These are phyloP conservation scores for Paratilapia polleni DNA, from an alignment of 2,113 vertebrate genomes.

Conservation along the genomic window DNA sequence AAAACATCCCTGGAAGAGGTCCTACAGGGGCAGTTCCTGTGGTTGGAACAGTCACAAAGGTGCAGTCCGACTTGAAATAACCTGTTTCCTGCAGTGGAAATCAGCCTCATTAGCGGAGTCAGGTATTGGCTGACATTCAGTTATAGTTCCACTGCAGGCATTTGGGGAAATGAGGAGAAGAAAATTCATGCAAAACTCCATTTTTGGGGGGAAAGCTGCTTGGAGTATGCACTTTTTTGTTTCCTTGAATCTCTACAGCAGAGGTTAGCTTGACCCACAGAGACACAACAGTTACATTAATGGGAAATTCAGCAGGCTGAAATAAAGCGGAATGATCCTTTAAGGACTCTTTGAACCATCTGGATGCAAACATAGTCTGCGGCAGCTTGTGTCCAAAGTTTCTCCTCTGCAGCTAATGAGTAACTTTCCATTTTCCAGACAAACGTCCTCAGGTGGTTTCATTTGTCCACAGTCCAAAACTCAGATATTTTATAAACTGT, in stretches of 20 bases:
- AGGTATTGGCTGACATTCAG: neutral
- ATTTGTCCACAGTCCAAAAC: neutral
- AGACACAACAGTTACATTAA: neutral
- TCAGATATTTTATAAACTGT: neutral
- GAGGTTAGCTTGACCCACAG: neutral
- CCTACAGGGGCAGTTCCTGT: slow-evolving; percentile 2
- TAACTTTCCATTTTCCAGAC: slow-evolving; percentile 2
- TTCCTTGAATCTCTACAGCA: neutral
- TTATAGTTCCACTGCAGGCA: neutral
- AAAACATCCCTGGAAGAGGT: slow-evolving; percentile 15
- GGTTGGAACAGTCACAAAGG: neutral
- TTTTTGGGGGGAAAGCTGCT: neutral
- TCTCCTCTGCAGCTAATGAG: neutral
- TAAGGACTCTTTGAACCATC: neutral
- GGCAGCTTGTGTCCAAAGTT: neutral
- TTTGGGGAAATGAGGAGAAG: neutral
- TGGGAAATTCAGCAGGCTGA: neutral
- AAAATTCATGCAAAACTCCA: neutral
- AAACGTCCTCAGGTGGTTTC: neutral
- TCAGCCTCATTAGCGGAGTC: neutral
- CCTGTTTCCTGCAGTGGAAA: neutral
- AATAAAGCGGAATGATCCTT: neutral
- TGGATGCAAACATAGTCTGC: neutral
- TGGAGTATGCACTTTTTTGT: neutral
- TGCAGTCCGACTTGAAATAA: slow-evolving; percentile 1